A percentile compares a stretch with the other conserved stretches of the same genome.
Evolutionary conservation across 2,888 invertebrate genomes (phyloP).

Genomic region (Caenorhabditis angaria): DNA sequence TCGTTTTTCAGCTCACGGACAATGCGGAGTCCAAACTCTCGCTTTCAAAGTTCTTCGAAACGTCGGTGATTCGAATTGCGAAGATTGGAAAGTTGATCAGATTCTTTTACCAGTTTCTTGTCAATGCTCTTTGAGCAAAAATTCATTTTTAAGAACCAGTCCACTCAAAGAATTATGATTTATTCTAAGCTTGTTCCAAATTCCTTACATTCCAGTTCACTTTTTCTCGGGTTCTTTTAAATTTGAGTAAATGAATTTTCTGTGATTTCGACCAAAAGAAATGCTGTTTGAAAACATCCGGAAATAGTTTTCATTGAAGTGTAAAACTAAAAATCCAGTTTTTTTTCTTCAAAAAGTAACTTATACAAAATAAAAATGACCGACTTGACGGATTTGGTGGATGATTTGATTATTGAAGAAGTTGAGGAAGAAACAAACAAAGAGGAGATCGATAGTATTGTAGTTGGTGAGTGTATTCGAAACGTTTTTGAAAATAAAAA

Average conservation of each 20-base stretch:
- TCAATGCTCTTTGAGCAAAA: conserved; percentile 62
- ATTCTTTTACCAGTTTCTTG: conserved; percentile 65
- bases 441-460: conserved; percentile 24
- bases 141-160: conserved; percentile 51
- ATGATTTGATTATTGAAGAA: conserved; percentile 33
- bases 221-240: background rate
- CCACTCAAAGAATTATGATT: conserved; percentile 31
- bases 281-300: background rate
- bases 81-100: conserved; percentile 61
- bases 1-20: conserved; percentile 62
- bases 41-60: conserved; percentile 63
- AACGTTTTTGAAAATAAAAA: background rate
- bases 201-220: conserved; percentile 5
- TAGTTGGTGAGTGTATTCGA: conserved; percentile 19
- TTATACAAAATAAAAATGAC: too few species aligned
- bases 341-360: background rate
- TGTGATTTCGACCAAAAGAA: background rate
- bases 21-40: conserved; percentile 56
- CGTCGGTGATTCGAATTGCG: conserved; percentile 53
- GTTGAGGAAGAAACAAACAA: conserved; percentile 29
- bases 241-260: background rate
- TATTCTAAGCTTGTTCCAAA: background rate
- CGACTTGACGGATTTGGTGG: background rate
- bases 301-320: background rate
- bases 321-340: background rate